phyloP scores from a whole-genome alignment of 1,140 invertebrate species.

The Heterodera carotae region DNA sequence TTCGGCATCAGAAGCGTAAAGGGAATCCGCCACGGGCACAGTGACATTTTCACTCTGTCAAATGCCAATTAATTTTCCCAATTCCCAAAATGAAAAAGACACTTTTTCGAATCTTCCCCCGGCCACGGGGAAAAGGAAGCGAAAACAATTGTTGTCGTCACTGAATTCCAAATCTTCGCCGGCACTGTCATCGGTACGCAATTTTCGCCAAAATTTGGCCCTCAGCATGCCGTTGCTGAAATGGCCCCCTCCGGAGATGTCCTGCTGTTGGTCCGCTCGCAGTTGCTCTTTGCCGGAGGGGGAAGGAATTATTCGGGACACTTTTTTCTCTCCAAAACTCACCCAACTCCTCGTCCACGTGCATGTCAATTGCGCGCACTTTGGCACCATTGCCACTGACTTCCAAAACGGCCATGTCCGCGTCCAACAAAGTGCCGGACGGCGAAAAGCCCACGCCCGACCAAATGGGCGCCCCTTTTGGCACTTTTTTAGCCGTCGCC shows the following conservation, averaged over 20 bases:
- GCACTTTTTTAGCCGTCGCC: slow-evolving; percentile 69
- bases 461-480: slow-evolving; percentile 70
- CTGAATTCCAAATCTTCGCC: slow-evolving; percentile 58
- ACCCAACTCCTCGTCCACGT: slow-evolving; percentile 37
- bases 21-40: slow-evolving; percentile 29
- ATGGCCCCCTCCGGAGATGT: neutral
- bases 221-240: slow-evolving; percentile 60
- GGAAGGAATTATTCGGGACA: neutral
- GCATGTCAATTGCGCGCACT: slow-evolving; percentile 55
- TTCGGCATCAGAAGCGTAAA: slow-evolving; percentile 32
- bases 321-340: slow-evolving; percentile 16
- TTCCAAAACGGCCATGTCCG: slow-evolving; percentile 60
- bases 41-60: slow-evolving; percentile 21
- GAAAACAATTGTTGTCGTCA: slow-evolving; percentile 57
- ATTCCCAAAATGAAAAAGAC: slow-evolving; percentile 79
- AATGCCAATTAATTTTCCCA: neutral
- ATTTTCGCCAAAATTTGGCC: slow-evolving; percentile 64
- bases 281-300: slow-evolving; percentile 22
- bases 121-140: slow-evolving; percentile 65
- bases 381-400: slow-evolving; percentile 27
- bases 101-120: slow-evolving; percentile 72
- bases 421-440: slow-evolving; percentile 68
- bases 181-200: slow-evolving; percentile 61
- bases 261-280: slow-evolving; percentile 9
- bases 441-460: slow-evolving; percentile 89